Conservation (phyloP, 2,888 invertebrate genomes). For the Anorthoa munda region DNA sequence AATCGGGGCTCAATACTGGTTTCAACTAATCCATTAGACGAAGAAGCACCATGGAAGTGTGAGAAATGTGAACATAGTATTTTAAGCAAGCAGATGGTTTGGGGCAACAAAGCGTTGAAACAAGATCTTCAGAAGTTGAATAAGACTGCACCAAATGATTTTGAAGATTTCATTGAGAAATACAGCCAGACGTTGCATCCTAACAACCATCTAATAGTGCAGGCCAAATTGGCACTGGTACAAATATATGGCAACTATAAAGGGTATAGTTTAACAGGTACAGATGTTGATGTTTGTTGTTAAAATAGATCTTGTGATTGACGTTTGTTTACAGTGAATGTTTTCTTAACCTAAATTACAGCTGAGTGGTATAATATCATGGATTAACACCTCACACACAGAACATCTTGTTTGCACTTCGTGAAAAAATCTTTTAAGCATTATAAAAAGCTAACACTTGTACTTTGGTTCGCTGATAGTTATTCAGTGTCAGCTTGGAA, state of each 20-base stretch:
- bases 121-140: slow-evolving; percentile 91
- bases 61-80: slow-evolving; percentile 91
- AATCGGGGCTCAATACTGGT: slow-evolving; percentile 88
- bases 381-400: not conserved
- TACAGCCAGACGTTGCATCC: slow-evolving; percentile 92
- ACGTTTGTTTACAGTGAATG: slow-evolving; percentile 17
- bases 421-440: slow-evolving; percentile 16
- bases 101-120: slow-evolving; percentile 92
- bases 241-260: slow-evolving; percentile 93
- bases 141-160: slow-evolving; percentile 88
- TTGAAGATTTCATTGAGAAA: slow-evolving; percentile 92
- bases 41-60: slow-evolving; percentile 92
- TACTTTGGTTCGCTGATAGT: not conserved
- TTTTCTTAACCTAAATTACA: slow-evolving; percentile 34
- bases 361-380: not conserved
- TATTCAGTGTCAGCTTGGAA: not conserved
- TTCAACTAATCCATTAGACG: slow-evolving; percentile 92
- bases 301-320: slow-evolving; percentile 41
- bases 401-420: not conserved
- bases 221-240: slow-evolving; percentile 93
- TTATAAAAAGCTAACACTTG: not conserved
- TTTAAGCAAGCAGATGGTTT: slow-evolving; percentile 91
- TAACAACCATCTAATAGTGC: slow-evolving; percentile 92
- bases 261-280: slow-evolving; percentile 91
- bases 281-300: slow-evolving; percentile 34